Conservation (phyloP, 2,113 vertebrate species). For the Nycticryphes semicollaris region DNA sequence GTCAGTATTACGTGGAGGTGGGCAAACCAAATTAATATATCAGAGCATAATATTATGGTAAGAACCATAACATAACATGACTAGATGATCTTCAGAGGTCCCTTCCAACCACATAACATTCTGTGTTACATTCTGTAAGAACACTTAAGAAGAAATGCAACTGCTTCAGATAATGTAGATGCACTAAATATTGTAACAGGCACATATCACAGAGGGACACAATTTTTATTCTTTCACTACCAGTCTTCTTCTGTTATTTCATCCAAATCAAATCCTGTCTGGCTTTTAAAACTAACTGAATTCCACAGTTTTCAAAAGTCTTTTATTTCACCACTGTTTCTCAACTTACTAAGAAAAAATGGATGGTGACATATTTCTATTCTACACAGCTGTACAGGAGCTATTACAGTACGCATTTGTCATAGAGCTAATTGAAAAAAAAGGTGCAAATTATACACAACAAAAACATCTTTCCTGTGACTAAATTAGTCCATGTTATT, state of each 20-base stretch:
- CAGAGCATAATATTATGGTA: neutral
- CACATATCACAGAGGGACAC: neutral
- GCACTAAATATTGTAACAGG: neutral
- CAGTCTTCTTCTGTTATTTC: neutral
- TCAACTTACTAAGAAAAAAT: neutral
- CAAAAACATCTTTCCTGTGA: neutral
- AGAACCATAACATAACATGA: neutral
- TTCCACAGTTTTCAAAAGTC: neutral
- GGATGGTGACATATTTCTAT: neutral
- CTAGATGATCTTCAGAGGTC: no score
- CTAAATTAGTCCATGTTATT: neutral
- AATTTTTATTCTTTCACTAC: neutral
- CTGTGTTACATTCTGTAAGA: neutral
- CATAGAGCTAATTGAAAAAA: neutral
- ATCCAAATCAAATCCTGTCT: neutral
- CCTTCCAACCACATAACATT: no score
- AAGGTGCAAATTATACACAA: neutral
- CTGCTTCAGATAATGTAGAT: slow-evolving; percentile 23
- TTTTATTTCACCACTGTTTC: neutral
- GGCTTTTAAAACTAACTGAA: neutral
- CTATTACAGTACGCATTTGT: neutral
- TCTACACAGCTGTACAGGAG: neutral
- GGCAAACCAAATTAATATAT: slow-evolving; percentile 13
- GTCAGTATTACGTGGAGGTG: neutral
- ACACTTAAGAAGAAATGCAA: neutral